Evolutionary conservation across 2,888 invertebrate species (phyloP), one percentile per base, ranked within the genome.

Genomic region (Pyrrhia umbra): DNA sequence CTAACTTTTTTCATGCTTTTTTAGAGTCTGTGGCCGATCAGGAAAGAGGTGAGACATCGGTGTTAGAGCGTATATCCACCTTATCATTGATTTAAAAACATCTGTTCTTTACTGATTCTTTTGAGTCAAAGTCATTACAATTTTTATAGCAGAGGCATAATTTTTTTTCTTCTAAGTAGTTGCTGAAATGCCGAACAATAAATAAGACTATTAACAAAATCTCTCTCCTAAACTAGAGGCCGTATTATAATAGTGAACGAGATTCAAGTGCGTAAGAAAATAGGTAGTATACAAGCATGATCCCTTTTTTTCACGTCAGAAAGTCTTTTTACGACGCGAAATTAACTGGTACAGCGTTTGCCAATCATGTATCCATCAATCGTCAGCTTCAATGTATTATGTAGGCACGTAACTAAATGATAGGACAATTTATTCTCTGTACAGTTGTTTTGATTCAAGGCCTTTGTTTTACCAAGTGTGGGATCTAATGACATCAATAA

Each of bases 11-110:
- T 94, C 92, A 90, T 95, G 93, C 94, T 93, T 95, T 93, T 93
- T 92, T 95, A 95, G 95, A 95, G 90, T 95, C 91, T 89, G 94
- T 94, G 94, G 95, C 88, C 90, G 94, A 57, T 94, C 95, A 62
- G 95, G 94, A 88, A 95, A 95, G 89, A 95, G 95, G 95, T 95
- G 94, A 95, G 95, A 94, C 64, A 81, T 93, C 84, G 90, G 85
- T 95, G 95, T 94, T 94, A 94, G 93, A 85, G 88, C 88, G 83
- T 88, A 78, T 69, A 81, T 81, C 84, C 77, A 84, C 83, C 81
- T 86, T 86, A 54, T 37, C 79, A 83, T 86, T 74, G 80, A 71
- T 58, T 70, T 47, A 51, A 80, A 60, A 64, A 68, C 79, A 87
- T 85, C 88, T 91, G 90, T 89, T 88, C 85, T 88, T 85, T 87